These are phyloP conservation scores for Melolontha melolontha DNA, from an alignment of 2,888 invertebrate genomes.

Conservation along the genomic window DNA sequence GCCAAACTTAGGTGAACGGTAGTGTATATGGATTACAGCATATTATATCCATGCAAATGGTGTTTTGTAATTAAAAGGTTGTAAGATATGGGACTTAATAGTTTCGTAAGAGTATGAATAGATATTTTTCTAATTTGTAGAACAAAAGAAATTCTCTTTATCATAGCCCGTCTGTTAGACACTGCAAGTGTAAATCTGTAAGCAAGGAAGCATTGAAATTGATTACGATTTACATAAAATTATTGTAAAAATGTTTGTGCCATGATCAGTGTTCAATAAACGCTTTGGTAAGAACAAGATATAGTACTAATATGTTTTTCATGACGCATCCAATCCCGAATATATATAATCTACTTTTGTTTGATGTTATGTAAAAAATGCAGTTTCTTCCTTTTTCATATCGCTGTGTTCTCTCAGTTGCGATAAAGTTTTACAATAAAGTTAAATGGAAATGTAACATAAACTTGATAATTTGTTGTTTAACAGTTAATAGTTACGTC, in stretches of 20 bases:
- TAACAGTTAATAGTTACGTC: slow-evolving; percentile 39
- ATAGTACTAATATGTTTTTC: slow-evolving; percentile 20
- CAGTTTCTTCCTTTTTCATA: slow-evolving; percentile 34
- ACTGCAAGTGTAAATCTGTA: background rate
- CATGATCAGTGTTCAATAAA: slow-evolving; percentile 11
- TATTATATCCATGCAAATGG: no score
- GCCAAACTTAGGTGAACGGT: no score
- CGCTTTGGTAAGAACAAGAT: slow-evolving; percentile 13
- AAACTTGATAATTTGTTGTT: slow-evolving; percentile 40
- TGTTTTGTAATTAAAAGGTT: no score
- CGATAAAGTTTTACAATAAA: slow-evolving; percentile 40
- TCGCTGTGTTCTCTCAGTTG: slow-evolving; percentile 10
- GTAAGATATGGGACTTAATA: no score
- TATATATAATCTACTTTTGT: slow-evolving; percentile 37
- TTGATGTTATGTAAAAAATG: slow-evolving; percentile 32
- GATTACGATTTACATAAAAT: slow-evolving; percentile 2
- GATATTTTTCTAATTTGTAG: no score
- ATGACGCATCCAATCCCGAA: slow-evolving; percentile 21
- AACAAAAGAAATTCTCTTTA: background rate
- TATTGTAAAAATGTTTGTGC: slow-evolving; percentile 9
- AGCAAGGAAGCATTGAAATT: background rate
- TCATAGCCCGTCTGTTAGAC: background rate
- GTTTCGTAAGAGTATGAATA: no score
- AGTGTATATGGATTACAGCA: no score
- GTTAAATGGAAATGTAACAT: slow-evolving; percentile 39